Evolutionary conservation across 1,140 invertebrate genomes (phyloP).

Genomic region (Holotrichia oblita): DNA sequence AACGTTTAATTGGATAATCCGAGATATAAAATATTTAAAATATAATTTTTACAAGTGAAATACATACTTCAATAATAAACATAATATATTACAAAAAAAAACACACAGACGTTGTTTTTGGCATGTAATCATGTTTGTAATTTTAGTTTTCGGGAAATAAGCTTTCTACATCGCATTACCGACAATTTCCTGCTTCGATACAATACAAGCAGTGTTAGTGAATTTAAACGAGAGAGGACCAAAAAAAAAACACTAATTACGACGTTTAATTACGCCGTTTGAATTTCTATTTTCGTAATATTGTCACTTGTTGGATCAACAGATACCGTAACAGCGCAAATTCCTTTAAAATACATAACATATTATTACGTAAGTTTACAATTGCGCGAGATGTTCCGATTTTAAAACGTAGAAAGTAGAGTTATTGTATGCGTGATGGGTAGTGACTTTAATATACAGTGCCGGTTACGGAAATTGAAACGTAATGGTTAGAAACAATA

Average conservation of each 20-base stretch:
- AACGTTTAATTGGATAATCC: too few relatives aligned
- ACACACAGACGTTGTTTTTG: too few relatives aligned
- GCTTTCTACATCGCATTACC: not conserved
- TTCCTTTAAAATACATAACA: not conserved
- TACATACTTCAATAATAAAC: too few relatives aligned
- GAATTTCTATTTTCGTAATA: not conserved
- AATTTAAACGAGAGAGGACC: not conserved
- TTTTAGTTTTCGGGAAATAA: not conserved
- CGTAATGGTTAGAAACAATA: too few relatives aligned
- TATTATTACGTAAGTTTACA: not conserved
- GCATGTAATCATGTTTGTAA: too few relatives aligned
- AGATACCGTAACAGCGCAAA: not conserved
- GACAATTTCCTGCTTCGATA: not conserved
- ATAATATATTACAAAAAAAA: too few relatives aligned
- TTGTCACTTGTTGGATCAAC: not conserved
- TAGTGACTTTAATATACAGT: too few relatives aligned
- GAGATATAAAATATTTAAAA: too few relatives aligned
- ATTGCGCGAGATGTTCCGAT: not conserved
- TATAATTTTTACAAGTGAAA: too few relatives aligned
- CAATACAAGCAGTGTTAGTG: not conserved
- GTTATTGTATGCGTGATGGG: not conserved
- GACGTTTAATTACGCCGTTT: not conserved
- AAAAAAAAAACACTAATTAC: not conserved
- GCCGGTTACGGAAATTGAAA: too few relatives aligned
- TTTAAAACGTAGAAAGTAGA: conserved; percentile 4